A percentile compares a stretch with the other conserved stretches of the same genome.
phyloP scores from a whole-genome alignment of 2,797 vertebrate species.

The Hephaestus fuliginosus region DNA sequence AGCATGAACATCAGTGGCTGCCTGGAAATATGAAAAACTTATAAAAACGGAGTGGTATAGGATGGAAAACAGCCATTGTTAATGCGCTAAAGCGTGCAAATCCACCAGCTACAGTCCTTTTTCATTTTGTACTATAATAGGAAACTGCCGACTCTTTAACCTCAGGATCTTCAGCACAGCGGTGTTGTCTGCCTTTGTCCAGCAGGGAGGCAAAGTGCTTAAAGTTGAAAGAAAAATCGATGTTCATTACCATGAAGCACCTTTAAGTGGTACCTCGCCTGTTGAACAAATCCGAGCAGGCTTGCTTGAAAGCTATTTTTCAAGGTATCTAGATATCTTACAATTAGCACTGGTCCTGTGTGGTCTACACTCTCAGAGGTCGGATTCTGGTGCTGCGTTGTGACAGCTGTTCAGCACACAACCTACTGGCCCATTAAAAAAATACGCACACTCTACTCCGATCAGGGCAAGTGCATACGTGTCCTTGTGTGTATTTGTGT shows the following conservation, averaged over 20 bases:
- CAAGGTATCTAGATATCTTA: conserved; percentile 50
- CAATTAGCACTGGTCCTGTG: conserved; percentile 50
- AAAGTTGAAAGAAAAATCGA: conserved; percentile 56
- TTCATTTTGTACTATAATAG: conserved; percentile 8
- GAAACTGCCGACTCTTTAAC: conserved; percentile 30
- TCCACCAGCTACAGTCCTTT: not conserved
- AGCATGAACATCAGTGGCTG: not conserved
- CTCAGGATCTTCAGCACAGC: conserved; percentile 18
- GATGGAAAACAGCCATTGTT: not conserved
- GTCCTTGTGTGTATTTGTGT: not conserved
- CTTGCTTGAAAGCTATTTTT: conserved; percentile 34
- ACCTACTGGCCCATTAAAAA: conserved; percentile 64
- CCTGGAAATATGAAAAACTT: not conserved
- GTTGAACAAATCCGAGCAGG: conserved; percentile 52
- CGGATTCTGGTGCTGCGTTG: conserved; percentile 25
- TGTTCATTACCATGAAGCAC: conserved; percentile 59
- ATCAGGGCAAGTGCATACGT: conserved; percentile 7
- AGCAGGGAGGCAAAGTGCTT: conserved; percentile 45
- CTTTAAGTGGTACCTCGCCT: conserved; percentile 19
- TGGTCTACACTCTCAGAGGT: conserved; percentile 40
- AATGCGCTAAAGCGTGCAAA: not conserved
- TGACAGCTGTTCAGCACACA: conserved; percentile 61
- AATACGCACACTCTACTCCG: conserved; percentile 34
- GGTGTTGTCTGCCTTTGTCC: conserved; percentile 28
- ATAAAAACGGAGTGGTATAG: not conserved